These are phyloP conservation scores for Luperina testacea DNA, from an alignment of 2,888 invertebrate genomes.

Conservation along the genomic window DNA sequence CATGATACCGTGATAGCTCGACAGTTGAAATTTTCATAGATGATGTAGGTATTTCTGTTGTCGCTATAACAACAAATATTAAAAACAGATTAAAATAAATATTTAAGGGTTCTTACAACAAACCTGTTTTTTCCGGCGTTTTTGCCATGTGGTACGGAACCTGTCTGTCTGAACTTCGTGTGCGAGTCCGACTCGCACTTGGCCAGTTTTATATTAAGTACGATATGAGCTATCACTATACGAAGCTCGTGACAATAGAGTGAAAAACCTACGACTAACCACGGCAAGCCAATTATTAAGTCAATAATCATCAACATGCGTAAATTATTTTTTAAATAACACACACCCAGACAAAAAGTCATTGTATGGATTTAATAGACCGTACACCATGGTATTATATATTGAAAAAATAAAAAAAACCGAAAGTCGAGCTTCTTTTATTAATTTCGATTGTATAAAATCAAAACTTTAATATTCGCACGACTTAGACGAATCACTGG, in stretches of 20 bases:
- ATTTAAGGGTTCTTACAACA: too few relatives aligned
- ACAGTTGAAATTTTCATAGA: too few relatives aligned
- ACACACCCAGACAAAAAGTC: neutral
- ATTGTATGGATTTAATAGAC: neutral
- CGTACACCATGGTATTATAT: neutral
- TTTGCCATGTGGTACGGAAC: too few relatives aligned
- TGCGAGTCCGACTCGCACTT: too few relatives aligned
- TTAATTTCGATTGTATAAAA: neutral
- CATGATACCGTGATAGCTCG: too few relatives aligned
- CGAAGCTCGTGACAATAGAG: neutral
- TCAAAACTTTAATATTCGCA: neutral
- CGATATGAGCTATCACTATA: neutral
- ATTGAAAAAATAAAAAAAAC: neutral
- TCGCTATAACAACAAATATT: too few relatives aligned
- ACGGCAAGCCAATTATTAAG: neutral
- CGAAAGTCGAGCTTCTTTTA: neutral
- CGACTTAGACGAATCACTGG: neutral
- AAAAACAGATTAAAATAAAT: too few relatives aligned
- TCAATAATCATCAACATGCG: neutral
- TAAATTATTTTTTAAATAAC: neutral
- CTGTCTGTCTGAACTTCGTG: too few relatives aligned
- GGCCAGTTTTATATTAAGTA: neutral
- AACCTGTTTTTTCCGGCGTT: too few relatives aligned
- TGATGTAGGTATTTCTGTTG: too few relatives aligned
- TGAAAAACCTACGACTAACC: neutral